Conservation (phyloP, 2,797 vertebrate genomes). For the Enteromius thamalakanensis region DNA sequence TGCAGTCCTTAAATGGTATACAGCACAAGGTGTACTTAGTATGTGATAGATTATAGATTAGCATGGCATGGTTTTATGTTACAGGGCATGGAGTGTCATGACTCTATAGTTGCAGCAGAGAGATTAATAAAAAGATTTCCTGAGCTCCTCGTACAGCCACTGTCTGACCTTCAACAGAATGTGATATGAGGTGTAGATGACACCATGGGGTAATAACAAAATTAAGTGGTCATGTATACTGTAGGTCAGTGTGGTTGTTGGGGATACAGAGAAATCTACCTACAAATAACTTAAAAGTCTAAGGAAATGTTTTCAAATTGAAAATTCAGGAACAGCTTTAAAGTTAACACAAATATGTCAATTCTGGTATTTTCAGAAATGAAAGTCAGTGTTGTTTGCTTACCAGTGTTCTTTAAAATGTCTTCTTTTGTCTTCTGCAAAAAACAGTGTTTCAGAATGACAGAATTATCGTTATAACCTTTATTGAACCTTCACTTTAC, state of each 20-base stretch:
- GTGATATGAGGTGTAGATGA: neutral
- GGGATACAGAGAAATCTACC: neutral
- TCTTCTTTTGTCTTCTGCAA: neutral
- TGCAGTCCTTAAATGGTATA: neutral
- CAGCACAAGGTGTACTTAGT: neutral
- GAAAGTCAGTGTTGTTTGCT: neutral
- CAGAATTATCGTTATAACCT: neutral
- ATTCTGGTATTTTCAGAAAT: neutral
- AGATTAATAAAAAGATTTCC: constrained; percentile 7
- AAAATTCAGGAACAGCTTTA: neutral
- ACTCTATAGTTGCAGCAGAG: neutral
- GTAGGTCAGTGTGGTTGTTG: neutral
- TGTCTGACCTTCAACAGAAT: neutral
- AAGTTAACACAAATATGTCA: neutral
- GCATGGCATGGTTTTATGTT: constrained; percentile 1
- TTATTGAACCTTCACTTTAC: neutral
- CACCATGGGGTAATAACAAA: neutral
- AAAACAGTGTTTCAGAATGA: neutral
- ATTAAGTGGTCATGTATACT: neutral
- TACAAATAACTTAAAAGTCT: neutral
- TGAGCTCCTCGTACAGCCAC: neutral
- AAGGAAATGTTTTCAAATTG: neutral
- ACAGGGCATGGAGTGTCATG: constrained; percentile 3
- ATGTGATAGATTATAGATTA: neutral
- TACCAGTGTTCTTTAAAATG: neutral